Percentiles rank a stretch among this genome's conserved stretches.
These are phyloP conservation scores for Mythimna vitellina DNA, from an alignment of 2,888 invertebrate genomes.

Conservation along the genomic window DNA sequence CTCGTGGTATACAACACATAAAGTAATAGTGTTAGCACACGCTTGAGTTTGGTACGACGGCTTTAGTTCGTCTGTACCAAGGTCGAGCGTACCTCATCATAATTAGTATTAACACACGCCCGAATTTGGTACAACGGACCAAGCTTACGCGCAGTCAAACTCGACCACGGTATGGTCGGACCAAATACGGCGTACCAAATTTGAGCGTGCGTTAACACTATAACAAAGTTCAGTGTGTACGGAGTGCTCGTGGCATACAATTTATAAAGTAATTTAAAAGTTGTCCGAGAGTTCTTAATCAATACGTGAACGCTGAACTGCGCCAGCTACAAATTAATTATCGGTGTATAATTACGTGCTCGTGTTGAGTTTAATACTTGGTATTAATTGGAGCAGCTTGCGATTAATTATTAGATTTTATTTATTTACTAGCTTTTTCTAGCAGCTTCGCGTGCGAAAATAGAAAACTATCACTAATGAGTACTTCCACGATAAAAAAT, in stretches of 20 bases:
- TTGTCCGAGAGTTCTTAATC: slow-evolving; percentile 57
- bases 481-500: not conserved
- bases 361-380: slow-evolving; percentile 12
- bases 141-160: too few species aligned
- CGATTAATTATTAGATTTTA: slow-evolving; percentile 6
- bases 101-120: too few species aligned
- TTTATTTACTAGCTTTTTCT: not conserved
- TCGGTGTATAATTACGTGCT: slow-evolving; percentile 39
- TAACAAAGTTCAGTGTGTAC: slow-evolving; percentile 66
- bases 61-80: too few species aligned
- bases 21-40: slow-evolving; percentile 59
- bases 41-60: too few species aligned
- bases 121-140: too few species aligned
- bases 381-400: not conserved
- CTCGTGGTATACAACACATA: slow-evolving; percentile 57
- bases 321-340: slow-evolving; percentile 43
- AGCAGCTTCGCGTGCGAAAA: too few species aligned
- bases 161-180: too few species aligned
- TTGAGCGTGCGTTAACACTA: too few species aligned
- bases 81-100: too few species aligned
- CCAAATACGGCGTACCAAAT: too few species aligned
- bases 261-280: slow-evolving; percentile 69
- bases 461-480: not conserved
- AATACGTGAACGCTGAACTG: slow-evolving; percentile 40
- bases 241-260: slow-evolving; percentile 56